Evolutionary conservation across 2,888 invertebrate genomes (phyloP).

Genomic region (Pyralis farinalis): DNA sequence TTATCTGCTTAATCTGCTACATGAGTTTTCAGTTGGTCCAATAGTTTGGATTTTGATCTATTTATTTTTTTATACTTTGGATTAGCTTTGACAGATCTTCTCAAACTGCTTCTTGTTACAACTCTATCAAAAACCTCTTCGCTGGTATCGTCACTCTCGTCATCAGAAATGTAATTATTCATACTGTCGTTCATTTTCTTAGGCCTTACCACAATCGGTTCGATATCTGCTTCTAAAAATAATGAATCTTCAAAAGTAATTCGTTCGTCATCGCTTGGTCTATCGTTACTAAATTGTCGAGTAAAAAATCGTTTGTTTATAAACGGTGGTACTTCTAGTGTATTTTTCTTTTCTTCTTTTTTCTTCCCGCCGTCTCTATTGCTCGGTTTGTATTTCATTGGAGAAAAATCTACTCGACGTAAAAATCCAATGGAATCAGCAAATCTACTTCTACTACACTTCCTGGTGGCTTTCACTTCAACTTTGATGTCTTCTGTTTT

Average conservation of each 20-base stretch:
- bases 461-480: constrained; percentile 56
- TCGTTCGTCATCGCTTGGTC: constrained; percentile 64
- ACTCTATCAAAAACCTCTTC: constrained; percentile 73
- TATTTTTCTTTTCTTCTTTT: constrained; percentile 63
- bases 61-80: constrained; percentile 77
- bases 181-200: constrained; percentile 70
- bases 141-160: constrained; percentile 73
- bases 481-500: constrained; percentile 48
- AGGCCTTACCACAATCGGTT: constrained; percentile 51
- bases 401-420: constrained; percentile 70
- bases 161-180: constrained; percentile 75
- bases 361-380: constrained; percentile 54
- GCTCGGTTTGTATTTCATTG: constrained; percentile 69
- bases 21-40: constrained; percentile 70
- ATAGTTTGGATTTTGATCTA: constrained; percentile 65
- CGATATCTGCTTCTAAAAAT: constrained; percentile 51
- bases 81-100: constrained; percentile 71
- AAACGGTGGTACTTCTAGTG: constrained; percentile 53
- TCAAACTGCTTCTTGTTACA: constrained; percentile 67
- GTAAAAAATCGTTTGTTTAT: constrained; percentile 39
- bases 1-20: no score
- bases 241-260: constrained; percentile 40
- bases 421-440: constrained; percentile 72
- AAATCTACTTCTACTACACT: constrained; percentile 66
- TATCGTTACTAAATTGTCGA: constrained; percentile 53